These are phyloP conservation scores for Hesperia comma DNA, from an alignment of 2,888 invertebrate species.

Conservation along the genomic window DNA sequence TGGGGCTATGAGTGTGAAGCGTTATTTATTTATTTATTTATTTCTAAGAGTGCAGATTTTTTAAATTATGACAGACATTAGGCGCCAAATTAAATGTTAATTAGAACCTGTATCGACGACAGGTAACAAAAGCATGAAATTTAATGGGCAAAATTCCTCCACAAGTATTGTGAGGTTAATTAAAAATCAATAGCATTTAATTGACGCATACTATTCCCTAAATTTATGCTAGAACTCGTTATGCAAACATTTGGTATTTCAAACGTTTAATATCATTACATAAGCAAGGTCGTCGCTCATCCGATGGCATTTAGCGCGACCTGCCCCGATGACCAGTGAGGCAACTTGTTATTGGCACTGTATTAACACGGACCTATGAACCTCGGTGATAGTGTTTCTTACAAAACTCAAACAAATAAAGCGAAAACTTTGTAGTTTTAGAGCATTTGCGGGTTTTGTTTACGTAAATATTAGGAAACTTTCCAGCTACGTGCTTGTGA, in stretches of 20 bases:
- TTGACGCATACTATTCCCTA: conserved; percentile 34
- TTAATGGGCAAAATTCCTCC: neutral
- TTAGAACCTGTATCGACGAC: neutral
- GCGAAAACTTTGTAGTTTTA: neutral
- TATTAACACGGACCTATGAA: conserved; percentile 39
- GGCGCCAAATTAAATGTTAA: no score
- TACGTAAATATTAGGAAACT: no score
- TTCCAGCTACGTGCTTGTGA: neutral
- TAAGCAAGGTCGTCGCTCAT: conserved; percentile 75
- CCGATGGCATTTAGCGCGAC: conserved; percentile 72
- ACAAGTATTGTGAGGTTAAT: conserved; percentile 13
- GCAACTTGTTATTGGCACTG: conserved; percentile 65
- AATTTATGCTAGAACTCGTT: conserved; percentile 51
- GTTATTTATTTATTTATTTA: no score
- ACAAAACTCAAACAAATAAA: conserved; percentile 20
- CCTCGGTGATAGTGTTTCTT: conserved; percentile 23
- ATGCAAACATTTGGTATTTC: conserved; percentile 67
- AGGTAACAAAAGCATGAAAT: neutral
- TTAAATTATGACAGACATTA: no score
- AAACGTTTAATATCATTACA: conserved; percentile 64
- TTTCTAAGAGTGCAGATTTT: no score
- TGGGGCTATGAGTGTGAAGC: no score
- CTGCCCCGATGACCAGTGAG: conserved; percentile 68
- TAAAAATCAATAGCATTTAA: conserved; percentile 25
- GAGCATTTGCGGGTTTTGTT: conserved; percentile 1